Evolutionary conservation across 2,797 vertebrate genomes (phyloP).

Genomic region (Ceryle rudis): DNA sequence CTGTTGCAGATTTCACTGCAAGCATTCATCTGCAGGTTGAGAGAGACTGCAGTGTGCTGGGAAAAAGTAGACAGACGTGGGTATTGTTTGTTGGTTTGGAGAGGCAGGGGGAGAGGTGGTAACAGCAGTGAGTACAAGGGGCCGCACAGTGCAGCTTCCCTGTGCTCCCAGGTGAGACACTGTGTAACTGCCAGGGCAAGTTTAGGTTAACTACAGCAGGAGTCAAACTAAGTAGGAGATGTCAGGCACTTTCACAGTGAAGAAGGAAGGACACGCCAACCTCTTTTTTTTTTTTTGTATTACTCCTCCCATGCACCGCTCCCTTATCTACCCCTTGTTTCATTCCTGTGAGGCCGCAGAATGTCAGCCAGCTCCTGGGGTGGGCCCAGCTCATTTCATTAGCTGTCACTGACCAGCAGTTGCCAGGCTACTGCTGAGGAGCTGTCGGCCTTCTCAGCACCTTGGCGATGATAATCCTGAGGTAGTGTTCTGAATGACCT

Average conservation of each 20-base stretch:
- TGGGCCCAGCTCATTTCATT: not conserved
- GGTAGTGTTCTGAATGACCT: not conserved
- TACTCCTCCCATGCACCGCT: not conserved
- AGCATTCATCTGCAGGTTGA: not conserved
- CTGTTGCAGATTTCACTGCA: not conserved
- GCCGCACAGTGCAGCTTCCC: not conserved
- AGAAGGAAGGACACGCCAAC: not conserved
- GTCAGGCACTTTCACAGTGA: not conserved
- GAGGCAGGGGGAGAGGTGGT: not conserved
- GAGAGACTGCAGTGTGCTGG: not conserved
- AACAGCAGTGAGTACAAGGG: not conserved
- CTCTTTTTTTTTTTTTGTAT: not conserved
- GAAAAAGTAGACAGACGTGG: not conserved
- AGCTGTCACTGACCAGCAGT: not conserved
- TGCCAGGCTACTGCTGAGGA: slow-evolving; percentile 16
- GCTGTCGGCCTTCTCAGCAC: slow-evolving; percentile 26
- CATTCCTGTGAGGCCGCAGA: not conserved
- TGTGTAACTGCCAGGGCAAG: not conserved
- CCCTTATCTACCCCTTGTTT: not conserved
- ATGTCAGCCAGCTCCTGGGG: not conserved
- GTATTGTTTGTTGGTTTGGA: not conserved
- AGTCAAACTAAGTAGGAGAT: not conserved
- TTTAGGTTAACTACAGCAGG: not conserved
- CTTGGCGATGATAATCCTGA: not conserved
- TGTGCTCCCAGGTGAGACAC: not conserved